Conservation (phyloP, 2,888 invertebrate genomes). For the Brassicogethes aeneus region DNA sequence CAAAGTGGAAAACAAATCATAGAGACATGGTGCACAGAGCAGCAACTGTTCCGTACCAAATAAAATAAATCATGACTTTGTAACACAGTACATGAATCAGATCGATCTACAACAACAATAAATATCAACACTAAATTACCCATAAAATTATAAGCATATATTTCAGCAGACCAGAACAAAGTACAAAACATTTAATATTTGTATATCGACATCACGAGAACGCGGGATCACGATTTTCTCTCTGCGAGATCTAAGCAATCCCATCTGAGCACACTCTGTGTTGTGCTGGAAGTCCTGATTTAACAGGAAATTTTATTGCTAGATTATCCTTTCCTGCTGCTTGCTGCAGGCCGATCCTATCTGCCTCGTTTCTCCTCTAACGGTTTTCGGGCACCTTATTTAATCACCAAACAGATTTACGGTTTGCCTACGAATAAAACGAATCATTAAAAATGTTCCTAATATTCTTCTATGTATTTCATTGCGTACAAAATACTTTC, state of each 20-base stretch:
- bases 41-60: not conserved
- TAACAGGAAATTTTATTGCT: not conserved
- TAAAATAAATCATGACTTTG: conserved; percentile 21
- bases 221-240: conserved; percentile 29
- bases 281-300: too few relatives aligned
- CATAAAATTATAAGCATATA: conserved; percentile 39
- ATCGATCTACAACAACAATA: conserved; percentile 29
- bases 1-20: too few relatives aligned
- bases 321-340: too few relatives aligned
- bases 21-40: not conserved
- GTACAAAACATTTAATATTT: conserved; percentile 40
- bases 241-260: not conserved
- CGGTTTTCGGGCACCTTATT: too few relatives aligned
- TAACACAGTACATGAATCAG: conserved; percentile 26
- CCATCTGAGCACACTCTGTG: not conserved
- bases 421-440: too few relatives aligned
- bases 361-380: too few relatives aligned
- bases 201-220: conserved; percentile 39
- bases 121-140: conserved; percentile 36
- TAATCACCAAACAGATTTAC: too few relatives aligned
- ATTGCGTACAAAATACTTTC: too few relatives aligned
- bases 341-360: too few relatives aligned
- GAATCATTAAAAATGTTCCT: too few relatives aligned
- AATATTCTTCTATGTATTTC: too few relatives aligned
- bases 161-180: conserved; percentile 34